phyloP scores from a whole-genome alignment of 2,888 invertebrate genomes.

The Scrobipalpa atriplicella region DNA sequence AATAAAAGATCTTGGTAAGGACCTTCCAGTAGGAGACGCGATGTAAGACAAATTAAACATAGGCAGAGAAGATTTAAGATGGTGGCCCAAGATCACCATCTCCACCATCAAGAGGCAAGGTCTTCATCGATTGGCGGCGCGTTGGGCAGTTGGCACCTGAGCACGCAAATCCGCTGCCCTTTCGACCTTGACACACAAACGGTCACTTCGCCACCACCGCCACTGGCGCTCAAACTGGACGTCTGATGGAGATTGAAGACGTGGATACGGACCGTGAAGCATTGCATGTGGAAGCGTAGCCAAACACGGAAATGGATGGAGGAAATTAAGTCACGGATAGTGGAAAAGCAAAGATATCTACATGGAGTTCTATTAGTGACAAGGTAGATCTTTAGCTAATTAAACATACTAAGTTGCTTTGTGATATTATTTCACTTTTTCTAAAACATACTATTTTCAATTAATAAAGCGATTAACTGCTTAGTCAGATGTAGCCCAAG shows the following conservation, averaged over 20 bases:
- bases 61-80: neutral
- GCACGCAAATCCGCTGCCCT: slow-evolving; percentile 75
- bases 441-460: neutral
- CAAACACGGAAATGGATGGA: too few relatives aligned
- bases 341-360: too few relatives aligned
- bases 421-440: neutral
- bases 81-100: neutral
- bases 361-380: too few relatives aligned
- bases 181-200: slow-evolving; percentile 78
- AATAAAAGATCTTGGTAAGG: too few relatives aligned
- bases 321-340: too few relatives aligned
- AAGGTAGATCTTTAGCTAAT: too few relatives aligned
- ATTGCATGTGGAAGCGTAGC: neutral
- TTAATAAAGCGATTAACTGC: too few relatives aligned
- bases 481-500: too few relatives aligned
- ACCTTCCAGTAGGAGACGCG: too few relatives aligned
- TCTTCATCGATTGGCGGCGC: slow-evolving; percentile 72
- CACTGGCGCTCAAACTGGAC: slow-evolving; percentile 37
- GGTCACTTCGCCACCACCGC: slow-evolving; percentile 49
- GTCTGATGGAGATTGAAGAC: slow-evolving; percentile 12
- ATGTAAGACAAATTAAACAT: too few relatives aligned
- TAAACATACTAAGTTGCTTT: too few relatives aligned
- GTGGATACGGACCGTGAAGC: neutral
- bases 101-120: slow-evolving; percentile 61
- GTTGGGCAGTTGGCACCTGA: slow-evolving; percentile 37